These are phyloP conservation scores for human (Homo sapiens) DNA, from an alignment of 2,113 vertebrate species.

Conservation along the genomic window GRCh38 chr1:74653501-74654000, in stretches of 20 bases:
- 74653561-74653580: background rate
- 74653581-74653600: background rate
- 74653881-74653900: too few relatives aligned
- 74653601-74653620: background rate
- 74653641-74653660: background rate
- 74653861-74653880: background rate
- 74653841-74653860: too few relatives aligned
- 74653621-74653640: background rate
- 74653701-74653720: background rate
- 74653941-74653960: background rate
- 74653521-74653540: background rate
- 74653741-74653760: background rate
- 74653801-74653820: too few relatives aligned
- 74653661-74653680: background rate
- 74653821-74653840: background rate
- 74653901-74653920: background rate
- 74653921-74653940: background rate
- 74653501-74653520: background rate
- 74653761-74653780: background rate
- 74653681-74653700: background rate
- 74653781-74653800: background rate
- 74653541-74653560: background rate
- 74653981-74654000: background rate
- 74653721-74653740: background rate
- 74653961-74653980: background rate